Evolutionary conservation across 2,888 invertebrate species (phyloP), one percentile per base, ranked within the genome.

Genomic region (Gymnosoma rotundatum): DNA sequence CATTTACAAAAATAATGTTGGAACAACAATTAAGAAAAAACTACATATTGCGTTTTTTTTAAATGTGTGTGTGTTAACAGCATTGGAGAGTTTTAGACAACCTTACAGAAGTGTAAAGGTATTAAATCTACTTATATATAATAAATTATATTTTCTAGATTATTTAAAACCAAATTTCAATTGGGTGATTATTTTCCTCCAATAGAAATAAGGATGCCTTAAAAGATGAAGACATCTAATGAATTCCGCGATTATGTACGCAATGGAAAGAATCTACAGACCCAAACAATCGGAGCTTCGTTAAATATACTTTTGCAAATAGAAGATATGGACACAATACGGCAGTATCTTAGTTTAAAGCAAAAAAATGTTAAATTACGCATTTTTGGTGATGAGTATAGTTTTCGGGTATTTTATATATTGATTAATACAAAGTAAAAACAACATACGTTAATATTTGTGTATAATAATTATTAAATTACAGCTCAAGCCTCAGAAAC

Each of bases 261-360:
- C 10, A 78, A 85, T 32, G 87, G 83, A 5, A 80, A 83, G 2
- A 72, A 83, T 5, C 67, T 90, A 0, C 89, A 89, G 2, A 86
- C 75, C 16, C 42, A 78, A 8, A 90, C 89, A 72, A 52, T 90
- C 1, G 50, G 70, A 21, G 87, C 87, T 0, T 84, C 88, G 0
- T 60, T 90, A 6, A 80, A 84, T 4, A 88, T 87, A 0, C 32
- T 91, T 42, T 75, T 92, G 4, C 89, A 91, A 82, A 88, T 92
- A 60, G 92, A 92, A 84, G 92, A 92, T 73, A 85, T 89, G 38
- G 89, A 90, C 45, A 84, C 81, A 0, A 32, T 90, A 79, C 86
- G 87, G 52, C 86, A 87, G 32, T 90, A 89, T 84, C 25, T 86
- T 18, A 75, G 67, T 0, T 83, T 89, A 0, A 86, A 87, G 48